phyloP scores from a whole-genome alignment of 2,113 vertebrate genomes.

The Arenaria interpres region DNA sequence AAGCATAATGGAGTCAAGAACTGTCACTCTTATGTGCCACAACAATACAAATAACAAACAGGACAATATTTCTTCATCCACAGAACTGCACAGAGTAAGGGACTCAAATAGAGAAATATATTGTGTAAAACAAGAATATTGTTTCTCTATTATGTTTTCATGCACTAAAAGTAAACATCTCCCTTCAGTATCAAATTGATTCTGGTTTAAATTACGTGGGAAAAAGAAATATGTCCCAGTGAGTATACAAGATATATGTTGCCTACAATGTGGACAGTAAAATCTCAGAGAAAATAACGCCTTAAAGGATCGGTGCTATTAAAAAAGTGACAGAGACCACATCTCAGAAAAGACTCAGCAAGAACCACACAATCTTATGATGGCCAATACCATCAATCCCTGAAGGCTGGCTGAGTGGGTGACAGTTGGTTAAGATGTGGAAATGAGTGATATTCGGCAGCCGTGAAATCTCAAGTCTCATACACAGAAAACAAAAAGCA shows the following conservation, averaged over 20 bases:
- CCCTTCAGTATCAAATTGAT: neutral
- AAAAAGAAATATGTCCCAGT: neutral
- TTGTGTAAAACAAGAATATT: neutral
- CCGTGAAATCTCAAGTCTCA: neutral
- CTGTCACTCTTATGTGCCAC: neutral
- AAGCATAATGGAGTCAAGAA: neutral
- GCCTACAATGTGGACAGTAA: neutral
- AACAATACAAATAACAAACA: neutral
- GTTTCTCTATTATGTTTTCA: neutral
- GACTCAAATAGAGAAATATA: neutral
- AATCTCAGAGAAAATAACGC: neutral
- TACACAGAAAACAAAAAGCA: neutral
- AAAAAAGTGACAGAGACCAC: neutral
- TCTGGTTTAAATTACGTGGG: neutral
- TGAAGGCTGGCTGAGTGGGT: neutral
- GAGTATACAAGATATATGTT: neutral
- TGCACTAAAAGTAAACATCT: neutral
- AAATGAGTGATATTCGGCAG: neutral
- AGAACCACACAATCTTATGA: neutral
- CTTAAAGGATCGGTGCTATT: neutral
- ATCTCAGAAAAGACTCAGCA: neutral
- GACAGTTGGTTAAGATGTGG: neutral
- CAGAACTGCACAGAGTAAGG: neutral
- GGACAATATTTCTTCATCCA: neutral
- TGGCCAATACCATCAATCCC: neutral